Evolutionary conservation across 2,113 vertebrate genomes (phyloP), one percentile per base, ranked within the genome.

Genomic region (Hymenochirus boettgeri): DNA sequence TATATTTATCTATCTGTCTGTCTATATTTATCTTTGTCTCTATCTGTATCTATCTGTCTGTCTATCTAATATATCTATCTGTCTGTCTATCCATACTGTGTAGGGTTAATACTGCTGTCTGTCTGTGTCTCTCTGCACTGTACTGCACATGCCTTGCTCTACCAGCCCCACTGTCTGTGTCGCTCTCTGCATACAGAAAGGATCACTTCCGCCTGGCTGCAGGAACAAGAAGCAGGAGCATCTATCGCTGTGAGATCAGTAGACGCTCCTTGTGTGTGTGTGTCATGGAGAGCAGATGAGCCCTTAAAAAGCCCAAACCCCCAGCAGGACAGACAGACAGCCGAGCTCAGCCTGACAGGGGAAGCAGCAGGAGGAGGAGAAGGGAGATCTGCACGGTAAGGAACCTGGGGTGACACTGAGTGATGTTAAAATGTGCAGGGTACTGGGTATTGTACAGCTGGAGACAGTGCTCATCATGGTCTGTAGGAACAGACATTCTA

Each of bases 181-280:
- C 31, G 7, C 31, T 33, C 31, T 33, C 31, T 22, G 33, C 67
- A 74, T 62, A 74, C 73, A 71, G 74, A 76, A 65, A 75, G 76
- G 65, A 62, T 88, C 81, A 87, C 83, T 88, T 89, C 86, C 80
- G 81, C 83, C 80, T 71, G 75, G 23, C 58, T 84, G 79, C 83
- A 88, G 86, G 83, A 86, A 84, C 81, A 78, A 76, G 75, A 85
- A 81, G 75, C 78, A 69, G 70, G 64, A 73, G 77, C 73, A 73
- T 69, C 72, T 74, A 56, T 74, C 70, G 62, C 63, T 65, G 61
- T 61, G 71, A 72, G 57, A 61, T 48, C 59, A 50, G 10, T 11
- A 64, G 42, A 39, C 1, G 62, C 53, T 48, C 17, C 26, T 45
- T 22, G 10, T 59, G 19, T n/a, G n/a, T n/a, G n/a, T 8, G 17